phyloP scores from a whole-genome alignment of 2,113 vertebrate genomes.

The Microcebus murinus region DNA sequence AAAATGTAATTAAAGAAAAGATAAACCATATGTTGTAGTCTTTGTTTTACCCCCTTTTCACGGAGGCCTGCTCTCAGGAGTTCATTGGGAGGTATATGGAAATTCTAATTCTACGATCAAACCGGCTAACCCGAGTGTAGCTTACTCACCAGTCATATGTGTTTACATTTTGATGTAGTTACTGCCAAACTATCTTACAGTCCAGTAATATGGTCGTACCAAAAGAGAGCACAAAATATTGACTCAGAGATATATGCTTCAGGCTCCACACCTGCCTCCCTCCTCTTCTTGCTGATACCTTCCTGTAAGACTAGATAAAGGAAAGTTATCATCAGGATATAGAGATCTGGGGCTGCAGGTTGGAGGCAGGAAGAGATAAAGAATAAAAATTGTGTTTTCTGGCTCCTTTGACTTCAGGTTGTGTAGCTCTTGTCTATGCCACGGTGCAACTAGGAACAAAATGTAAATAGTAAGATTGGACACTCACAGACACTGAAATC shows the following conservation, averaged over 20 bases:
- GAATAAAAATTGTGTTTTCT: background rate
- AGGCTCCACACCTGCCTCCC: no score
- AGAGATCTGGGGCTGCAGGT: background rate
- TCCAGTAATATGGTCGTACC: background rate
- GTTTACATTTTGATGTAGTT: background rate
- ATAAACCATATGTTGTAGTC: conserved; percentile 70
- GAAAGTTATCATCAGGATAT: background rate
- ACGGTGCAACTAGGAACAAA: background rate
- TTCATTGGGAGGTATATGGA: conserved; percentile 66
- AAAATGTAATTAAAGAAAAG: conserved; percentile 80
- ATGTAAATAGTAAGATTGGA: background rate
- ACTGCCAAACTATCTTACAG: background rate
- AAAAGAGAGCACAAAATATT: background rate
- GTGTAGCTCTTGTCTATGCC: background rate
- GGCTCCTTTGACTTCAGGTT: background rate
- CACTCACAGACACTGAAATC: background rate
- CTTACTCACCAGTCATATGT: background rate
- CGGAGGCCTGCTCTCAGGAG: background rate
- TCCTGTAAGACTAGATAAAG: background rate
- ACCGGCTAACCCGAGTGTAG: background rate
- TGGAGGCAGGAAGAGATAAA: background rate
- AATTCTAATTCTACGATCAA: conserved; percentile 17
- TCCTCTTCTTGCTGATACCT: accelerated
- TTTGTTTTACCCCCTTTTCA: conserved; percentile 60
- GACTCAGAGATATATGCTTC: background rate